Base-by-base conservation (phyloP, 2,888 invertebrate species). In the Eurytoma californica region DNA sequence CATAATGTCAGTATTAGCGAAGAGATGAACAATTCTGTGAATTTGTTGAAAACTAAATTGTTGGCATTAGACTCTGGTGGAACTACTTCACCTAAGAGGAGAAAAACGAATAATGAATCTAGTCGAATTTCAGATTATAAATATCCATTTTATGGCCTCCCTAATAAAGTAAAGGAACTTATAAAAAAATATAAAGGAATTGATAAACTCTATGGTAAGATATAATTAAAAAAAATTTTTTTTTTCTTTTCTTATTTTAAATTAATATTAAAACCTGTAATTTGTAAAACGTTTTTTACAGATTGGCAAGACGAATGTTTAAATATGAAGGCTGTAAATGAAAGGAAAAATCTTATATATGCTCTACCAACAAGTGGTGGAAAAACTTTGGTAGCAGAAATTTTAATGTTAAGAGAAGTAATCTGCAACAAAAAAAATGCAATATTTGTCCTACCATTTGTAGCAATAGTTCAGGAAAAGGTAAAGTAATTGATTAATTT, bases 401-500 rank as follows among this genome's bases (percentile, higher is more conserved):
- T 99, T 80, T 91, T 99, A 67, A 97, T 99, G 92, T 91, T 98
- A 20, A 92, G 94, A 61, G 97, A 98, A 91, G 91, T 98, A 7
- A 90, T 98, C 13, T 95, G 95, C 83, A 92, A 94, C 73, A 94
- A 94, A 86, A 94, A 93, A 84, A 97, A 98, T 92, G 97, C 94
- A 14, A 90, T 99, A 28, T 95, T 99, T 83, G 94, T 99, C 84
- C 91, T 99, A 80, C 99, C 99, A 0, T 99, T 95, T 92, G 97
- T 99, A 16, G 96, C 98, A 7, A 95, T 99, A 86, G 99, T 98
- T 0, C 98, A 99, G 89, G 99, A 99, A 91, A 99, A 99, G 93
- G 97, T 97, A 81, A 63, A 39, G 16, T 5, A 60, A 14, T 72
- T 24, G 20, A 13, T 18, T 49, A 67, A 16, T 18, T 63, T n/a